Evolutionary conservation across 2,888 invertebrate species (phyloP), one percentile per base, ranked within the genome.

Genomic region (Aphidius colemani): DNA sequence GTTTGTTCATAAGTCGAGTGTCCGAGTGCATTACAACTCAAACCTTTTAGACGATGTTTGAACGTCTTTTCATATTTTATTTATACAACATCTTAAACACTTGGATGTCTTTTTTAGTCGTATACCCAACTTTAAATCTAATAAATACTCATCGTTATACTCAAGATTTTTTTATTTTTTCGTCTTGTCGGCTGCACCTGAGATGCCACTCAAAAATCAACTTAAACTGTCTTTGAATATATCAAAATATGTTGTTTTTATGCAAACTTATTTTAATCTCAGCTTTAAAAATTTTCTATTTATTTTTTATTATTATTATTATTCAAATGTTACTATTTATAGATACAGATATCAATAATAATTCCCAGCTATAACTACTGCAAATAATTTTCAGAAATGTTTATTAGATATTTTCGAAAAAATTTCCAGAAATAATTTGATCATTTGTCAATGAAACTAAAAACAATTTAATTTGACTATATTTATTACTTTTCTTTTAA

Each of bases 1-100:
- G 77, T 79, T 79, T 79, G 75, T 76, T 69, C 69, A 75, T 73
- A 70, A 73, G 75, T 74, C 71, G 73, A 75, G 78, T 75, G 73
- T 75, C 75, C 77, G 75, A 76, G 75, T 78, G 78, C 78, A 77
- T 79, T 79, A 80, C 80, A 80, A 77, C 80, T 80, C 78, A 80
- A 80, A 80, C 79, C 80, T 80, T 80, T 80, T 80, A 80, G 79
- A 75, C 76, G 74, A 72, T 80, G 79, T 80, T 81, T 81, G 78
- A 75, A 69, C 75, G 75, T 74, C 72, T 78, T 75, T 75, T 79
- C 78, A 78, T 78, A 78, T 78, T 78, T 71, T 80, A 75, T 80
- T 80, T 80, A 75, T 80, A 79, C 78, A 78, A 80, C 72, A 78
- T 80, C 80, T 80, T 79, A 80, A 80, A 79, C 78, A 80, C 79